These are phyloP conservation scores for Nerophis ophidion DNA, from an alignment of 2,113 vertebrate genomes.

Conservation along the genomic window DNA sequence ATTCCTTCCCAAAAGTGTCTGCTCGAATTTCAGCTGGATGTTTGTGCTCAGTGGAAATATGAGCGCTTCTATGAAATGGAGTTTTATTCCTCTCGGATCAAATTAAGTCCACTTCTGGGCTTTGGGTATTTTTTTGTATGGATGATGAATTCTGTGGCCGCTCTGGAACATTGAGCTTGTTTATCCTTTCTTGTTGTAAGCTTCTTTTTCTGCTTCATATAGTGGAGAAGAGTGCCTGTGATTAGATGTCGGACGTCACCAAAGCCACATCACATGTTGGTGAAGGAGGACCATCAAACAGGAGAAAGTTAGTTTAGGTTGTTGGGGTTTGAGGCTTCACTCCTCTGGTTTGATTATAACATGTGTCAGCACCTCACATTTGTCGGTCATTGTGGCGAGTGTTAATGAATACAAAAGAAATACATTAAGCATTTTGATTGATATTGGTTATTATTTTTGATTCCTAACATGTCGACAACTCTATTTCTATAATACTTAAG, in stretches of 20 bases:
- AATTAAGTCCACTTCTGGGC: slow-evolving; percentile 64
- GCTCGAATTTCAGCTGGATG: slow-evolving; percentile 72
- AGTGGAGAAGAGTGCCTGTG: slow-evolving; percentile 64
- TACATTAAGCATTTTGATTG: slow-evolving; percentile 57
- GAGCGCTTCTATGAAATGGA: slow-evolving; percentile 69
- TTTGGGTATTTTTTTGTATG: slow-evolving; percentile 63
- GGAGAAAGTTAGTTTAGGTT: slow-evolving; percentile 64
- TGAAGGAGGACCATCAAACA: slow-evolving; percentile 65
- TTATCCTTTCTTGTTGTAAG: slow-evolving; percentile 48
- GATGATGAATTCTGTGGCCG: slow-evolving; percentile 68
- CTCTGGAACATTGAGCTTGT: slow-evolving; percentile 62
- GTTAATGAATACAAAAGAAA: slow-evolving; percentile 66
- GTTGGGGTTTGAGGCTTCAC: slow-evolving; percentile 52
- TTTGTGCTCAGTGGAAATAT: slow-evolving; percentile 70
- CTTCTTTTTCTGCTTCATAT: slow-evolving; percentile 58
- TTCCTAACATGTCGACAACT: background rate
- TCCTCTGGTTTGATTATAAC: slow-evolving; percentile 63
- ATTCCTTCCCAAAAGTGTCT: slow-evolving; percentile 77
- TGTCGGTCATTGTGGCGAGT: slow-evolving; percentile 55
- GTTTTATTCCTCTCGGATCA: slow-evolving; percentile 70
- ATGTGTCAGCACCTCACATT: slow-evolving; percentile 67
- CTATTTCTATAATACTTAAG: background rate
- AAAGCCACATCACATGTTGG: slow-evolving; percentile 70
- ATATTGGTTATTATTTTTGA: background rate
- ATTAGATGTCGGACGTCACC: slow-evolving; percentile 70